These are phyloP conservation scores for Rhagologus leucostigma DNA, from an alignment of 2,113 vertebrate species.

Conservation along the genomic window DNA sequence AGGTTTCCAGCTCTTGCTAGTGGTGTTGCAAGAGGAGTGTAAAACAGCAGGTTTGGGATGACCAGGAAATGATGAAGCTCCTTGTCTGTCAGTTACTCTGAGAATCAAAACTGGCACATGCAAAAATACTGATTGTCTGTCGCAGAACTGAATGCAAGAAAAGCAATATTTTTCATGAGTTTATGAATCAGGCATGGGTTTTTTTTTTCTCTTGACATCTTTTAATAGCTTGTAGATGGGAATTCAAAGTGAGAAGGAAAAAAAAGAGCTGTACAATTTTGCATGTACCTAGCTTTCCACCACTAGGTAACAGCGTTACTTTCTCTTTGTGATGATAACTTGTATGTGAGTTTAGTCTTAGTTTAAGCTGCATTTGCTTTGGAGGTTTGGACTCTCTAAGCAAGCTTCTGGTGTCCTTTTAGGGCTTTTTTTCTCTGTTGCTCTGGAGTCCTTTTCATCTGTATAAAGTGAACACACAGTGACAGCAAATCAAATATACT, in stretches of 20 bases:
- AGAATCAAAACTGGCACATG: neutral
- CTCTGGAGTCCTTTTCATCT: neutral
- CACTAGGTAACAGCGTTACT: conserved; percentile 35
- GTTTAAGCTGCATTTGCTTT: neutral
- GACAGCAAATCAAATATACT: neutral
- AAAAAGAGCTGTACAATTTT: neutral
- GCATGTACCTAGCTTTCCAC: neutral
- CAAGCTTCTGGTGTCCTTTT: neutral
- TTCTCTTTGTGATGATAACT: neutral
- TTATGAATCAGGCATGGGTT: neutral
- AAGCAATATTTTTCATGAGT: neutral
- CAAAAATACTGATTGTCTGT: neutral
- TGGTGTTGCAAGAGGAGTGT: neutral
- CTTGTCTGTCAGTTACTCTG: neutral
- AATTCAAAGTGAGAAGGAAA: neutral
- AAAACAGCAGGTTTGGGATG: neutral
- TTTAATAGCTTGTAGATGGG: neutral
- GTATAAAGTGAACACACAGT: neutral
- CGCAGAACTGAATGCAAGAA: neutral
- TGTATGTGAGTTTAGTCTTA: neutral
- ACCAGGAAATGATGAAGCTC: neutral
- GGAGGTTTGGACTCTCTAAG: neutral
- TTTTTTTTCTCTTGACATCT: rapidly evolving
- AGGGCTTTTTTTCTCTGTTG: neutral
- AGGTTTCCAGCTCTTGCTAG: neutral